These are phyloP conservation scores for Sphecodes monilicornis DNA, from an alignment of 2,888 invertebrate species.

Conservation along the genomic window DNA sequence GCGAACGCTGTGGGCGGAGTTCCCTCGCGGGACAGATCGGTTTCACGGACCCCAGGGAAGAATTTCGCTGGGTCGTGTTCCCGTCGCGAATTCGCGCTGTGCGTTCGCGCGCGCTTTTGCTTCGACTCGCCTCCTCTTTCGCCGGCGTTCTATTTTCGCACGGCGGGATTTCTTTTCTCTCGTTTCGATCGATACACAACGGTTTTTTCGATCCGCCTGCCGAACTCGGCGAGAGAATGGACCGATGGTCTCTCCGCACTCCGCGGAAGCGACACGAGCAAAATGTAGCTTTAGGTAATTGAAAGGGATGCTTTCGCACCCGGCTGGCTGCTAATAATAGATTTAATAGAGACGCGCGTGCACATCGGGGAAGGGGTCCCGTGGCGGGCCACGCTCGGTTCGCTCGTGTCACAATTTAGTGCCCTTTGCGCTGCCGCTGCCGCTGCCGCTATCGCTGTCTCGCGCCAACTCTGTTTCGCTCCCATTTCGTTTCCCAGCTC, in stretches of 20 bases:
- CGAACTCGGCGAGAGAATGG: neutral
- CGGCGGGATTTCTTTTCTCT: neutral
- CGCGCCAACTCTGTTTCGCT: neutral
- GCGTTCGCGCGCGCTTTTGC: neutral
- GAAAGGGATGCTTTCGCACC: slow-evolving; percentile 81
- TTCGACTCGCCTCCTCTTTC: neutral
- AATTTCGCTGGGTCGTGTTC: slow-evolving; percentile 6
- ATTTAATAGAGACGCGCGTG: slow-evolving; percentile 84
- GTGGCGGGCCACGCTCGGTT: slow-evolving; percentile 56
- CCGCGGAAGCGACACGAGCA: slow-evolving; percentile 54
- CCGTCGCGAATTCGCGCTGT: neutral
- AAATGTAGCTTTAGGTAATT: slow-evolving; percentile 79
- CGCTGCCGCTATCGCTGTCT: slow-evolving; percentile 81
- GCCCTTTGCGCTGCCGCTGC: slow-evolving; percentile 91
- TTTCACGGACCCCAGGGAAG: slow-evolving; percentile 2
- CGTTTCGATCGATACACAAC: neutral
- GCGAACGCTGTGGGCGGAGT: slow-evolving; percentile 62
- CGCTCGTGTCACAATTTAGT: slow-evolving; percentile 65
- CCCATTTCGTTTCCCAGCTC: neutral
- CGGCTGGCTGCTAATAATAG: slow-evolving; percentile 81
- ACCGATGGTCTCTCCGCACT: slow-evolving; percentile 13
- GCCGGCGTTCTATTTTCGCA: neutral
- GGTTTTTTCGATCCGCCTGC: neutral
- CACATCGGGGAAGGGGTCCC: slow-evolving; percentile 82
- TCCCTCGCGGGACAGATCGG: slow-evolving; percentile 2